These are phyloP conservation scores for Lophius americanus DNA, from an alignment of 2,797 vertebrate species.

Conservation along the genomic window DNA sequence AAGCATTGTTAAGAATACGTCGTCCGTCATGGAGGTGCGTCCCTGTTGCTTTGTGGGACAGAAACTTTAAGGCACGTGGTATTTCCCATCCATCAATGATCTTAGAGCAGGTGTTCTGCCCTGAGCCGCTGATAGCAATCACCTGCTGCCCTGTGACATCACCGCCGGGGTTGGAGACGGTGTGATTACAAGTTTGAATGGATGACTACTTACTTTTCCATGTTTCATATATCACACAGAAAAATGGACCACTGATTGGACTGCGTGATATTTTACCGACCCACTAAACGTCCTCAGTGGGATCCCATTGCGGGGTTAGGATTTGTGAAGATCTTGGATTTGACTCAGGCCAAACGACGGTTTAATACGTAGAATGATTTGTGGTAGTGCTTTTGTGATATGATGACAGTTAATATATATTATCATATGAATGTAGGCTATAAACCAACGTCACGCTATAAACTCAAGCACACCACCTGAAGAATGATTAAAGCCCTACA, in stretches of 20 bases:
- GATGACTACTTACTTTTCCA: background rate
- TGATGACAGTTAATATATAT: background rate
- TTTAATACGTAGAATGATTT: too few relatives aligned
- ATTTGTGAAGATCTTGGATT: too few relatives aligned
- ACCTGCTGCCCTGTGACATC: background rate
- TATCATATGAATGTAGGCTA: too few relatives aligned
- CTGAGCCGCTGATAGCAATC: background rate
- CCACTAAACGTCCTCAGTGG: background rate
- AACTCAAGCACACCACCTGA: too few relatives aligned
- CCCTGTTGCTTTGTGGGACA: background rate
- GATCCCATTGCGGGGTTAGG: background rate
- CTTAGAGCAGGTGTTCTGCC: constrained; percentile 2
- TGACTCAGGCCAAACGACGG: too few relatives aligned
- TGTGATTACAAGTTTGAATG: background rate
- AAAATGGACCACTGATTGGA: background rate
- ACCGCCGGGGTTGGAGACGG: background rate
- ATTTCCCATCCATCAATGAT: background rate
- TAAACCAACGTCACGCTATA: too few relatives aligned
- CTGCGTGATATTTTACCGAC: background rate
- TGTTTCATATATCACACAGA: background rate
- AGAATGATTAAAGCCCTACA: too few relatives aligned
- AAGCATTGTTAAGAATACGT: background rate
- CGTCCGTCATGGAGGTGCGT: background rate
- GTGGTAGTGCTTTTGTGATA: too few relatives aligned
- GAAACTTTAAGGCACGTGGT: background rate